Base-by-base conservation (phyloP, 2,888 invertebrate species). In the Cataglyphis rosenhaueri region DNA sequence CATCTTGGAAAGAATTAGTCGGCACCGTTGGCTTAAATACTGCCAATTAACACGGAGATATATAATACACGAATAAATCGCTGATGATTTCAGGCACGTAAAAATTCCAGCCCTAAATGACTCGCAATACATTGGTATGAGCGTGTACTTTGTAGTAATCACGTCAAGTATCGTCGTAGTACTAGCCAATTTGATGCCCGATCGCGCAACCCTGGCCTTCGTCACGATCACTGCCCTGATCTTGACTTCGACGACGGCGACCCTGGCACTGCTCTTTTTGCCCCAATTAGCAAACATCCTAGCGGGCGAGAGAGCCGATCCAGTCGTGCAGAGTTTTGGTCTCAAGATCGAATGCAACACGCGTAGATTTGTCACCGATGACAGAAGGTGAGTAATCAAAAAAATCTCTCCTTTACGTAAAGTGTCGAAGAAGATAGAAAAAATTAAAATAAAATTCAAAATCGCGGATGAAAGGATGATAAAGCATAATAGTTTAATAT, bases 101-200 rank as follows among this genome's bases (percentile, higher is more conserved):
- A 98, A 98, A 95, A 98, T 98, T 90, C 97, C 98, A 18, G 98
- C 98, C 0, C 95, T 99, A 38, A 98, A 98, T 95, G 98, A 99
- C 95, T 98, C 98, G 6, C 98, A 98, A 93, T 98, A 98, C 94
- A 98, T 99, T 89, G 98, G 98, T 15, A 97, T 98, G 94, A 98
- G 98, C 90, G 98, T 98, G 0, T 98, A 99, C 93, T 92, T 98
- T 97, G 98, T 98, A 0, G 98, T 98, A 71, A 97, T 98, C 86
- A 97, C 97, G 66, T 98, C 98, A 89, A 97, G 97, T 10, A 97
- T 98, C 88, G 98, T 98, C 12, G 98, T 98, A 6, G 97, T 98
- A 6, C 95, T 98, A 86, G 98, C 98, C n/a, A 98, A 98, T 92
- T 96, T 98, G 73, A 97, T 98, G 89, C 97, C 97, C 1, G 98